A percentile compares a stretch with the other conserved stretches of the same genome.
These are phyloP conservation scores for Pegoplata infirma DNA, from an alignment of 2,888 invertebrate genomes.

Conservation along the genomic window DNA sequence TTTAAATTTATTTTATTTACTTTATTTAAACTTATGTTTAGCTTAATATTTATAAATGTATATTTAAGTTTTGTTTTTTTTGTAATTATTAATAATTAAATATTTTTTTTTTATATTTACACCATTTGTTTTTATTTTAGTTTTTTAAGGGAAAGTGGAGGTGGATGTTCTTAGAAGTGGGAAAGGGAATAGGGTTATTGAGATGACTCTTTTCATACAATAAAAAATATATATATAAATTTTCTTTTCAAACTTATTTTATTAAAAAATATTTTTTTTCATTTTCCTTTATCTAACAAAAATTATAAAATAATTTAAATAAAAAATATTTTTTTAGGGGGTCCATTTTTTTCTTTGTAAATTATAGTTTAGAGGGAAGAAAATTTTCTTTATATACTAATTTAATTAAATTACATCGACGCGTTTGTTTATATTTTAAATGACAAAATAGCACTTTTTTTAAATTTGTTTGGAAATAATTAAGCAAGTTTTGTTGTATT, in stretches of 20 bases:
- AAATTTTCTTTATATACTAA: conserved; percentile 42
- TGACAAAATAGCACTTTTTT: conserved; percentile 62
- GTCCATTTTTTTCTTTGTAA: conserved; percentile 26
- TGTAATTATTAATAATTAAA: conserved; percentile 35
- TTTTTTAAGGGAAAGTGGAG: conserved; percentile 36
- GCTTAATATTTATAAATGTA: conserved; percentile 52
- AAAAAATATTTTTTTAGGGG: conserved; percentile 20
- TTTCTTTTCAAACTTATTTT: conserved; percentile 25
- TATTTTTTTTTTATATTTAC: conserved; percentile 48
- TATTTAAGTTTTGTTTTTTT: conserved; percentile 36
- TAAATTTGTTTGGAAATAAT: conserved; percentile 47
- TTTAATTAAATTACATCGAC: conserved; percentile 57
- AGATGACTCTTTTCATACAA: conserved; percentile 14
- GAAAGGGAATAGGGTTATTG: background rate
- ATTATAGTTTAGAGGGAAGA: conserved; percentile 8
- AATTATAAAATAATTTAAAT: conserved; percentile 17
- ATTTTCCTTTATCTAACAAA: conserved; percentile 43
- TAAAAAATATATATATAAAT: conserved; percentile 57
- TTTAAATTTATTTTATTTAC: conserved; percentile 25
- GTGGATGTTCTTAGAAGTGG: too few species aligned
- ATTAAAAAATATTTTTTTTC: conserved; percentile 22
- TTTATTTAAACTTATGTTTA: conserved; percentile 44
- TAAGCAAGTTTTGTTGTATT: conserved; percentile 58
- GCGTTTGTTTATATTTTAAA: conserved; percentile 31
- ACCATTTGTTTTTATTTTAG: conserved; percentile 18